Conservation (phyloP, 2,113 vertebrate species). For the Passer domesticus region DNA sequence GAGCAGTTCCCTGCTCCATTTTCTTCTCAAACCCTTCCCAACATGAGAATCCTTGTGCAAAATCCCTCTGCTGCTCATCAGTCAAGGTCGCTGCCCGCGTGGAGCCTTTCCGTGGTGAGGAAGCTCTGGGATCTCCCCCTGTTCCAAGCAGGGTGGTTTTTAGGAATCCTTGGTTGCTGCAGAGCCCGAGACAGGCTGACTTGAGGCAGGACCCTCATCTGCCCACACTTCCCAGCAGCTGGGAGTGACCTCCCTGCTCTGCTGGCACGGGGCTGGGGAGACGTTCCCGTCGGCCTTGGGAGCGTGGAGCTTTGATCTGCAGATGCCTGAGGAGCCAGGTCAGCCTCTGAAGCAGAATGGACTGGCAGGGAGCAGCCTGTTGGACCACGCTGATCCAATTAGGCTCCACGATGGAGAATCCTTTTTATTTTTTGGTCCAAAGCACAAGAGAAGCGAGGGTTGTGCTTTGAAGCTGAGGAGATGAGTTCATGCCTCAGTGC, state of each 20-base stretch:
- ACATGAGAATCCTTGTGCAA: not conserved
- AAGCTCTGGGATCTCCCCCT: fast-evolving
- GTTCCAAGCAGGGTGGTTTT: not conserved
- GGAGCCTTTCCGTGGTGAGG: not conserved
- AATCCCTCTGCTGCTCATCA: not conserved
- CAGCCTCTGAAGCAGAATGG: not conserved
- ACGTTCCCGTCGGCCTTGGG: not conserved
- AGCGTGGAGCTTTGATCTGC: constrained; percentile 35
- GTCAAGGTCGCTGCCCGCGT: fast-evolving
- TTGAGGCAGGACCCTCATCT: not conserved
- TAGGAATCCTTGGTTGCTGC: not conserved
- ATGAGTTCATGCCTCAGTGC: not conserved
- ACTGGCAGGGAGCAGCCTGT: not conserved
- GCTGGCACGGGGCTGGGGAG: not conserved
- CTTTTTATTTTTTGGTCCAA: not conserved
- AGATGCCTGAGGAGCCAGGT: constrained; percentile 8
- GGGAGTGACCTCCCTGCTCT: not conserved
- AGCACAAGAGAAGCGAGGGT: not conserved
- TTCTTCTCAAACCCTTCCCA: not conserved
- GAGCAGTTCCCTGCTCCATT: not conserved
- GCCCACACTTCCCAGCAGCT: constrained; percentile 27
- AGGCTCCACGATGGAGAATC: not conserved
- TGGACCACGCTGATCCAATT: constrained; percentile 15
- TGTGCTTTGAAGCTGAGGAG: constrained; percentile 26
- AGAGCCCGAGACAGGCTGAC: not conserved